These are phyloP conservation scores for Rambutsinella grinnellia DNA, from an alignment of 2,888 invertebrate species.

Conservation along the genomic window DNA sequence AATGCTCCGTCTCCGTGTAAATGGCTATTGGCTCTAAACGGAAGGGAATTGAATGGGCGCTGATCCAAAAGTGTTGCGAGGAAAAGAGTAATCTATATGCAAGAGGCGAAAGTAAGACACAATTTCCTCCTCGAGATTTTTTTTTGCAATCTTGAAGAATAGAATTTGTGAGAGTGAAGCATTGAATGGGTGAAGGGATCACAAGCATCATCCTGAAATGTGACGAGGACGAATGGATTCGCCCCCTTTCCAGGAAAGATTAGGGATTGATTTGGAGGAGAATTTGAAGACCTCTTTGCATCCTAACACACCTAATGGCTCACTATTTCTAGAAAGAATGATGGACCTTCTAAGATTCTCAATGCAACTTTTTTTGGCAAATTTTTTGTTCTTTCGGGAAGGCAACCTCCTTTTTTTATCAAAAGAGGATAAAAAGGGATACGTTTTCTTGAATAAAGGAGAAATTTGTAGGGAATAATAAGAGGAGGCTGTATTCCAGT, in stretches of 20 bases:
- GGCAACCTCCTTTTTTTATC: not conserved
- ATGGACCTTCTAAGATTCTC: not conserved
- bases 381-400: not conserved
- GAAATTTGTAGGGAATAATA: too few species aligned
- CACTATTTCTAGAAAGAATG: not conserved
- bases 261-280: not conserved
- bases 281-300: not conserved
- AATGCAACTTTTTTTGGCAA: not conserved
- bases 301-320: not conserved
- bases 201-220: not conserved
- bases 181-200: not conserved
- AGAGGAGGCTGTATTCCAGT: not conserved
- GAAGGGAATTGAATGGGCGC: too few species aligned
- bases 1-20: too few species aligned
- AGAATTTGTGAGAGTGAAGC: not conserved
- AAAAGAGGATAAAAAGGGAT: too few species aligned
- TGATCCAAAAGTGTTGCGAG: too few species aligned
- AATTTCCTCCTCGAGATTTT: not conserved
- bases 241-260: not conserved
- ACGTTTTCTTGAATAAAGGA: too few species aligned
- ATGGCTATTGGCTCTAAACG: too few species aligned
- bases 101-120: too few species aligned
- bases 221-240: not conserved
- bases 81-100: too few species aligned
- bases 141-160: not conserved